These are phyloP conservation scores for Heliconius hewitsoni DNA, from an alignment of 1,140 invertebrate genomes.

Conservation along the genomic window DNA sequence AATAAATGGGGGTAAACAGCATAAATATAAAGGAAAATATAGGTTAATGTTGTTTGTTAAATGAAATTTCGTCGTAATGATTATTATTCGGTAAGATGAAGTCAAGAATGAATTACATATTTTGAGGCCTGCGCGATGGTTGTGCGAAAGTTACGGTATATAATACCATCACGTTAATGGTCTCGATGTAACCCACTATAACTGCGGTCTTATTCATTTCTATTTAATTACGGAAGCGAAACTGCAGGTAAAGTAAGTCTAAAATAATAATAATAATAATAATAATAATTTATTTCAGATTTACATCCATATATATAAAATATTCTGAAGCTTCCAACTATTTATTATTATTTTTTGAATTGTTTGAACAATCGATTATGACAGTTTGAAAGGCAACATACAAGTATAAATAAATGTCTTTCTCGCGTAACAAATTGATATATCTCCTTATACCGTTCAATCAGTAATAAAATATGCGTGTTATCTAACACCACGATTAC, in stretches of 20 bases:
- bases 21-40: constrained; percentile 8
- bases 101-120: no score
- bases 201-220: no score
- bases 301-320: no score
- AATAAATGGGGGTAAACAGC: constrained; percentile 8
- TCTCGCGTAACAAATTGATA: neutral
- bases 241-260: no score
- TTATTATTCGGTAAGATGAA: constrained; percentile 1
- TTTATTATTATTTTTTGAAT: neutral
- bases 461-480: constrained; percentile 14
- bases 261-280: no score
- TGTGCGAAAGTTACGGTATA: no score
- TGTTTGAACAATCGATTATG: neutral
- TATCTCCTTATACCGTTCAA: neutral
- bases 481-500: constrained; percentile 18
- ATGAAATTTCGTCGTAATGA: neutral
- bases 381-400: neutral
- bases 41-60: constrained; percentile 1
- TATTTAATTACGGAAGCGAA: no score
- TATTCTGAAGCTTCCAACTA: no score
- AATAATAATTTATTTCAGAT: no score
- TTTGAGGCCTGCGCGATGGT: no score
- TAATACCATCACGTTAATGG: no score
- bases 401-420: neutral
- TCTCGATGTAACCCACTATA: no score